phyloP scores from a whole-genome alignment of 2,113 vertebrate species.

The Proterorhinus semilunaris region DNA sequence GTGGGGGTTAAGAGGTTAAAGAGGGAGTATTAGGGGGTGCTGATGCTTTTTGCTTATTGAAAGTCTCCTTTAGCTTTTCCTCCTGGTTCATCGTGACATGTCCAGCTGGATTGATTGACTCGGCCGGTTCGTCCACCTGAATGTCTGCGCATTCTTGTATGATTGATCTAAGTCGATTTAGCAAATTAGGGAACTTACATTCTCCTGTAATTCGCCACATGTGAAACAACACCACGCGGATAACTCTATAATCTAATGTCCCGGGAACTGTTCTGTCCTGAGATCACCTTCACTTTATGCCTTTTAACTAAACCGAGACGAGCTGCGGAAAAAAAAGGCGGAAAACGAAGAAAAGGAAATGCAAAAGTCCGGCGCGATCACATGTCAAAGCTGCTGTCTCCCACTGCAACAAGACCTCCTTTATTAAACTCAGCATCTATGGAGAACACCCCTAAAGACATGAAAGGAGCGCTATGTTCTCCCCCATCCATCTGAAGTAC shows the following conservation, averaged over 20 bases:
- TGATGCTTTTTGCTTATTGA: too few species aligned
- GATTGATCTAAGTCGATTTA: background rate
- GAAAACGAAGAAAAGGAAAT: conserved; percentile 3
- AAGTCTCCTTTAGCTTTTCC: too few species aligned
- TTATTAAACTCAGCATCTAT: conserved; percentile 23
- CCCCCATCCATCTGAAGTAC: background rate
- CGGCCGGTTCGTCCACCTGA: too few species aligned
- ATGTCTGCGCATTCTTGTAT: too few species aligned
- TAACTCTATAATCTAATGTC: conserved; percentile 8
- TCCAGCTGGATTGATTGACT: too few species aligned
- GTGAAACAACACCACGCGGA: background rate
- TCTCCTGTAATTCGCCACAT: background rate
- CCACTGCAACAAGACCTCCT: conserved; percentile 45
- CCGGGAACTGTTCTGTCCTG: background rate
- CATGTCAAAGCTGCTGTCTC: conserved; percentile 34
- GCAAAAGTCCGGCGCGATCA: conserved; percentile 25
- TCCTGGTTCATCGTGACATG: too few species aligned
- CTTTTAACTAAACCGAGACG: conserved; percentile 9
- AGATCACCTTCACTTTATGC: conserved; percentile 5
- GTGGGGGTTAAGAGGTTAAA: too few species aligned
- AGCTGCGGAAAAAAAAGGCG: background rate
- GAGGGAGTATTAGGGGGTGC: too few species aligned
- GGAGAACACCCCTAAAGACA: conserved; percentile 11
- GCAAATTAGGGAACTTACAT: background rate
- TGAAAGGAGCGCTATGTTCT: conserved; percentile 12